Percentiles rank a stretch among this genome's conserved stretches.
These are phyloP conservation scores for Tringa solitaria DNA, from an alignment of 2,113 vertebrate species.

Conservation along the genomic window DNA sequence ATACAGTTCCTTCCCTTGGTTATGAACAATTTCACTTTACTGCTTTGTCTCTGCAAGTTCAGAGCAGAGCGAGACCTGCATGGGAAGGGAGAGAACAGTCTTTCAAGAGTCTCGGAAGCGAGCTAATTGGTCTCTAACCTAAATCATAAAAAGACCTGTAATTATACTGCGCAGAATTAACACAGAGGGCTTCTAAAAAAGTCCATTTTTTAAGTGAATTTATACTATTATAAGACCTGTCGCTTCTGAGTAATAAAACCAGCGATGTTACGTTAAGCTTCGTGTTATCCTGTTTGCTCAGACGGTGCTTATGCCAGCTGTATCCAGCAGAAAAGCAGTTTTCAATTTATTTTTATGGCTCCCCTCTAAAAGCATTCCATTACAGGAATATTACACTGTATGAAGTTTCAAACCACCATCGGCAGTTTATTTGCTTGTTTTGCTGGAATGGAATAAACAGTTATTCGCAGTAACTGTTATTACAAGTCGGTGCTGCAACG, in stretches of 20 bases:
- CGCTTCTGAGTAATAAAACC: conserved; percentile 58
- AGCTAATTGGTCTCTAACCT: conserved; percentile 65
- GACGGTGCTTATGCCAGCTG: conserved; percentile 67
- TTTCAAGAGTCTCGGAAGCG: conserved; percentile 2
- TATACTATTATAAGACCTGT: conserved; percentile 61
- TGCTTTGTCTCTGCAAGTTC: not conserved
- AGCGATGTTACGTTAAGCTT: conserved; percentile 56
- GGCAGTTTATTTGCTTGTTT: conserved; percentile 72
- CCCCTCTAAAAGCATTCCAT: conserved; percentile 80
- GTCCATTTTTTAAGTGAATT: conserved; percentile 69
- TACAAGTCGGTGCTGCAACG: not conserved
- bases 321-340: conserved; percentile 71
- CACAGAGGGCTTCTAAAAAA: conserved; percentile 34
- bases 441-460: conserved; percentile 58
- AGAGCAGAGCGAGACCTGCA: not conserved
- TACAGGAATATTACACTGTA: conserved; percentile 71
- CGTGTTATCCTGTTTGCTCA: conserved; percentile 70
- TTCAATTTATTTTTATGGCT: conserved; percentile 81
- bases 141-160: conserved; percentile 71
- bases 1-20: not conserved
- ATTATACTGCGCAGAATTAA: conserved; percentile 67
- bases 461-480: conserved; percentile 6
- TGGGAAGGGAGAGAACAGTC: not conserved
- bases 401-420: conserved; percentile 61
- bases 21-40: conserved; percentile 44